Evolutionary conservation across 2,888 invertebrate genomes (phyloP).

Genomic region (Drosophila prolongata): DNA sequence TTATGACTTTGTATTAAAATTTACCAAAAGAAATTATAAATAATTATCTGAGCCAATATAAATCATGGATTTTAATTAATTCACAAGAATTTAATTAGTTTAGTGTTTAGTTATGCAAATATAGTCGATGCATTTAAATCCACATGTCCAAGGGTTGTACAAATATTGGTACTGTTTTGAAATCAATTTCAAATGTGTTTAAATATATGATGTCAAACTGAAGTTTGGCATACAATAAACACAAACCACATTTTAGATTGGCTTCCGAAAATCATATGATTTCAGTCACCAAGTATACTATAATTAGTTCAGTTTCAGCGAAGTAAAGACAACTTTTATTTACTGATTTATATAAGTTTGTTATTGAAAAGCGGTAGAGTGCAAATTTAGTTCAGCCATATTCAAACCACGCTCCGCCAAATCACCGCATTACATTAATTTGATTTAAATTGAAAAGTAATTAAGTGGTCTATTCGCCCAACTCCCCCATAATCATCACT

Average conservation of each 20-base stretch:
- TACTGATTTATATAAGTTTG: too few species aligned
- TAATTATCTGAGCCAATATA: not conserved
- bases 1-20: too few species aligned
- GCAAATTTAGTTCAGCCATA: not conserved
- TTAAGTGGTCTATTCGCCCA: constrained; percentile 13
- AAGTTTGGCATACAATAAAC: too few species aligned
- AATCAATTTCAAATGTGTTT: not conserved
- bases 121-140: not conserved
- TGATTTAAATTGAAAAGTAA: constrained; percentile 27
- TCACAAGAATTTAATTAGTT: constrained; percentile 3
- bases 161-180: not conserved
- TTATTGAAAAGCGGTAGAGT: too few species aligned
- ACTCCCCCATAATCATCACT: constrained; percentile 2
- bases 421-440: constrained; percentile 4
- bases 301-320: too few species aligned
- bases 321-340: too few species aligned
- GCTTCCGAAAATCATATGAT: too few species aligned
- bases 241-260: too few species aligned
- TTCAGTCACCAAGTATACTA: too few species aligned
- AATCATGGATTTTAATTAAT: constrained; percentile 6
- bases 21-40: too few species aligned
- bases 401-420: not conserved
- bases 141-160: not conserved
- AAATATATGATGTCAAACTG: too few species aligned
- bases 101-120: constrained; percentile 5